Conservation (phyloP, 2,888 invertebrate genomes). For the Frankliniella fusca region DNA sequence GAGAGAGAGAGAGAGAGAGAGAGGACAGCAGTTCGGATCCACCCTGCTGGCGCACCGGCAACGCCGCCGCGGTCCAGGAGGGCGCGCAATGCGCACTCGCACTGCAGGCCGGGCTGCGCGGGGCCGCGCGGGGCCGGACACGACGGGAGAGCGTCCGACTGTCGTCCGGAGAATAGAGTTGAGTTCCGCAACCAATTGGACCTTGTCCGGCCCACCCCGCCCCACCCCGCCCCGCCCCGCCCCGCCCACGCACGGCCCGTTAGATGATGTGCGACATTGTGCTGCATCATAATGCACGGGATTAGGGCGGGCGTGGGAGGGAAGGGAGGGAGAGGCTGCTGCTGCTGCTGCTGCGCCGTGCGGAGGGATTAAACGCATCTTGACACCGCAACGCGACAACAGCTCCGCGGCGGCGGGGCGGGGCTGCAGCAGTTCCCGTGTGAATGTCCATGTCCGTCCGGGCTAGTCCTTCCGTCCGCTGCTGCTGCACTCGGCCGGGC, state of each 20-base stretch:
- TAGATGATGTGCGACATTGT: too few species aligned
- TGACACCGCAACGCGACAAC: too few species aligned
- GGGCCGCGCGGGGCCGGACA: neutral
- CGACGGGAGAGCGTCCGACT: neutral
- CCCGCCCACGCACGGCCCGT: neutral
- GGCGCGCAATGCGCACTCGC: neutral
- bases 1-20: too few species aligned
- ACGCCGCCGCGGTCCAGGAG: neutral
- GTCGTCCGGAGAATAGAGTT: neutral
- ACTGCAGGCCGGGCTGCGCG: too few species aligned
- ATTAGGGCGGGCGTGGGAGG: neutral
- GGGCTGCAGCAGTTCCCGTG: neutral
- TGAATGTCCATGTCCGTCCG: too few species aligned
- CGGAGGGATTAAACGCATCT: too few species aligned
- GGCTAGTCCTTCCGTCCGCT: too few species aligned
- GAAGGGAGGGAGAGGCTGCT: too few species aligned
- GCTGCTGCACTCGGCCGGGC: too few species aligned
- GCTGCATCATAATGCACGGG: too few species aligned
- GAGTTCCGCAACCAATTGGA: constrained; percentile 4
- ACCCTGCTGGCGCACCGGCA: neutral
- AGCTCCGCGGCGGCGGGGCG: neutral
- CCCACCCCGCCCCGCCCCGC: neutral
- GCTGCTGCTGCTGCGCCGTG: too few species aligned
- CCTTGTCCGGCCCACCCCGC: neutral
- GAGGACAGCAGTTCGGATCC: too few species aligned